phyloP scores from a whole-genome alignment of 1,140 invertebrate genomes.

The Drosophila truncata region DNA sequence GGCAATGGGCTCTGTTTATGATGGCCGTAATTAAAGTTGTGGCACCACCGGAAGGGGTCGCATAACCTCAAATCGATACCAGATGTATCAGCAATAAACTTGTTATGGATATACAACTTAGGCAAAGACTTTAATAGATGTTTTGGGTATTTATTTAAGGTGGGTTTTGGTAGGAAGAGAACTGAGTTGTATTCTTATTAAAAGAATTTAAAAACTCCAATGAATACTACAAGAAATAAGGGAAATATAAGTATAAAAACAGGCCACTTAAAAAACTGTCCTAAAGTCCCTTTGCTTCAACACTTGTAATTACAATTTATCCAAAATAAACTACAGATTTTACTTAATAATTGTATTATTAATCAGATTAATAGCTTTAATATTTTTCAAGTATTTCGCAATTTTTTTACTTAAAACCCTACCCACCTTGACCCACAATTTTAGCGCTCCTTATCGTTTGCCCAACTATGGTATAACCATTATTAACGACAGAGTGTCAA shows the following conservation, averaged over 20 bases:
- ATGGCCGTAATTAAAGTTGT: slow-evolving; percentile 49
- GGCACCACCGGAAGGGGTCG: slow-evolving; percentile 11
- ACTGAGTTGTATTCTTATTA: not conserved
- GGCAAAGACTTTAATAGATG: not conserved
- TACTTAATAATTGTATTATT: not conserved
- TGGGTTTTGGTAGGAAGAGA: not conserved
- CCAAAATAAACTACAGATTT: not conserved
- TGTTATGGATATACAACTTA: not conserved
- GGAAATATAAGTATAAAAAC: not conserved
- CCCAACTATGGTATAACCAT: slow-evolving; percentile 9
- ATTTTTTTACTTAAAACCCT: not conserved
- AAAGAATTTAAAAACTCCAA: not conserved
- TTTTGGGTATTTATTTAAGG: not conserved
- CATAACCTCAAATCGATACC: slow-evolving; percentile 36
- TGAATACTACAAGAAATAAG: too few species aligned
- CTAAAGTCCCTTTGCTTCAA: not conserved
- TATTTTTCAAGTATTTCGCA: not conserved
- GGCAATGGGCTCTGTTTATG: slow-evolving; percentile 36
- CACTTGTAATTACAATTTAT: not conserved
- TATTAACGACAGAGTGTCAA: slow-evolving; percentile 45
- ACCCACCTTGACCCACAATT: slow-evolving; percentile 24
- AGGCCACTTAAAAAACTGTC: too few species aligned
- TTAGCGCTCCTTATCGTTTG: not conserved
- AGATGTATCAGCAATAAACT: slow-evolving; percentile 18
- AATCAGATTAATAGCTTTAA: not conserved